Evolutionary conservation across 1,140 invertebrate genomes (phyloP).

Genomic region (Aphaenogaster ashmeadi): DNA sequence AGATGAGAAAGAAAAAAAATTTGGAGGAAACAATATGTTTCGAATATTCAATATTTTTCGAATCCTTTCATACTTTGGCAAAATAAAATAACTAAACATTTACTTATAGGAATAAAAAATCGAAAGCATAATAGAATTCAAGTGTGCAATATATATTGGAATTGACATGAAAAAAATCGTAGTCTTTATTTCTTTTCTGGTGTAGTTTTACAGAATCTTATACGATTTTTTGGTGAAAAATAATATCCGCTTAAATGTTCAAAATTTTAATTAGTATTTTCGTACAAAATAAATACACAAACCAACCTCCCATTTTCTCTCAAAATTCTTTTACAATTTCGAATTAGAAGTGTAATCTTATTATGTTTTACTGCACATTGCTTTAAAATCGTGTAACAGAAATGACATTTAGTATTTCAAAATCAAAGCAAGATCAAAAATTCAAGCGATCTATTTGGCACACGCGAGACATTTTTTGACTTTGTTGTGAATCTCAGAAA

Average conservation of each 20-base stretch:
- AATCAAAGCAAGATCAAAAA: background rate
- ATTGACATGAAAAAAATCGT: background rate
- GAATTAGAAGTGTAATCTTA: background rate
- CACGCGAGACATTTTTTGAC: background rate
- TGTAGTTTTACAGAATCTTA: background rate
- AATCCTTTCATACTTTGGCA: background rate
- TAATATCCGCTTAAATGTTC: background rate
- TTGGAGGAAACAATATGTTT: background rate
- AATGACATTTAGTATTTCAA: background rate
- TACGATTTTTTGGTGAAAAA: background rate
- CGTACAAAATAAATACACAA: background rate
- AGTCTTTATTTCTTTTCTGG: background rate
- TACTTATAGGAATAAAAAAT: background rate
- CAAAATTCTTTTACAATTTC: background rate
- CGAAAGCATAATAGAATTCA: background rate
- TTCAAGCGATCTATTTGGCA: background rate
- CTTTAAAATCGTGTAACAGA: background rate
- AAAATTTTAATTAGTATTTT: background rate
- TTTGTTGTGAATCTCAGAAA: background rate
- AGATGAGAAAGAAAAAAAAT: background rate
- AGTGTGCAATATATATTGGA: background rate
- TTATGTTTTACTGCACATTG: background rate
- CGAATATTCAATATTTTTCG: background rate
- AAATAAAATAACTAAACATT: background rate
- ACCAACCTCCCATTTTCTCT: background rate